These are phyloP conservation scores for Pterostichus madidus DNA, from an alignment of 2,888 invertebrate species.

Conservation along the genomic window DNA sequence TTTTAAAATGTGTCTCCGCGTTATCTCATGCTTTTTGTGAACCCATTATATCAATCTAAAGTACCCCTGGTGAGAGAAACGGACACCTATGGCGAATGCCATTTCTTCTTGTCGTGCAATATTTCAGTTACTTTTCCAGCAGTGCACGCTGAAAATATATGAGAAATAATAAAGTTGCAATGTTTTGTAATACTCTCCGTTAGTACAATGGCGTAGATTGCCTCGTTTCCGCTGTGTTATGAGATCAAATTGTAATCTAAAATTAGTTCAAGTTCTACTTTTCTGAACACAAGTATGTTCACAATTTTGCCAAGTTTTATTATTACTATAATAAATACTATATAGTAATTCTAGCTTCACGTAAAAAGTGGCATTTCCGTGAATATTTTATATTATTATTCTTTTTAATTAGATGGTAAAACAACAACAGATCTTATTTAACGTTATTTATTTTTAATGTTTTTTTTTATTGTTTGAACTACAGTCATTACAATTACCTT, in stretches of 20 bases:
- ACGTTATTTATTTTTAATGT: too few relatives aligned
- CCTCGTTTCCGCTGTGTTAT: slow-evolving; percentile 5
- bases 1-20: slow-evolving; percentile 16
- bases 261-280: slow-evolving; percentile 31
- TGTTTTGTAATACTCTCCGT: slow-evolving; percentile 45
- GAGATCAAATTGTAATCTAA: slow-evolving; percentile 39
- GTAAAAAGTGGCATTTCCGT: not conserved
- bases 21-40: slow-evolving; percentile 41
- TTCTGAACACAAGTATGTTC: slow-evolving; percentile 6
- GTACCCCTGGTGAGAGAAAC: slow-evolving; percentile 44
- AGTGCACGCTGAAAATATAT: slow-evolving; percentile 54
- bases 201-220: slow-evolving; percentile 46
- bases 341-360: not conserved
- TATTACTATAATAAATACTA: too few relatives aligned
- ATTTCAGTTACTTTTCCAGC: slow-evolving; percentile 45
- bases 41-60: slow-evolving; percentile 48
- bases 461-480: too few relatives aligned
- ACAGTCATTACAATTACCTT: too few relatives aligned
- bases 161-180: slow-evolving; percentile 62
- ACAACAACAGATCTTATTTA: too few relatives aligned
- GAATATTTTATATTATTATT: not conserved
- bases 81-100: slow-evolving; percentile 43
- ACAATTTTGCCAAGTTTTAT: slow-evolving; percentile 2
- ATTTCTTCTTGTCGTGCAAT: slow-evolving; percentile 43
- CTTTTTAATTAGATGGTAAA: slow-evolving; percentile 2